phyloP scores from a whole-genome alignment of 2,888 invertebrate species.

The Matsumyia berberina region DNA sequence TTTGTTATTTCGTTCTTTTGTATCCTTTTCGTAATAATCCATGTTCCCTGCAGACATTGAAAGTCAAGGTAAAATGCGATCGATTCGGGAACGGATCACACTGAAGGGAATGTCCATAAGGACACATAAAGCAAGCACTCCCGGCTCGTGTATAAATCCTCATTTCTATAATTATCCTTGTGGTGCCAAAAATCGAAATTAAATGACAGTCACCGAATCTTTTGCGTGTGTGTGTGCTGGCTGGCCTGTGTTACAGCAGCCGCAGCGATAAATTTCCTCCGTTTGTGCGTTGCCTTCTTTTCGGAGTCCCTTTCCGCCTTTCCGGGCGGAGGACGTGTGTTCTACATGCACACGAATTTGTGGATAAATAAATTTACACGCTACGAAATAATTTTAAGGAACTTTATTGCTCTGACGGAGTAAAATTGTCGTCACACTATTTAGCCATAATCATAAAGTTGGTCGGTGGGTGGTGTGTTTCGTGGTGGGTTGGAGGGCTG shows the following conservation, averaged over 20 bases:
- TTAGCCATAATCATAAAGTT: constrained; percentile 64
- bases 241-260: neutral
- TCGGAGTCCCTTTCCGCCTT: neutral
- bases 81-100: neutral
- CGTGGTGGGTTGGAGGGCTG: constrained; percentile 11
- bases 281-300: constrained; percentile 46
- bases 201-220: constrained; percentile 41
- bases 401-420: constrained; percentile 50
- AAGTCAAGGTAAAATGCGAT: constrained; percentile 44
- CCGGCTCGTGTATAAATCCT: constrained; percentile 52
- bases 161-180: constrained; percentile 59
- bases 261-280: constrained; percentile 46
- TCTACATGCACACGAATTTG: constrained; percentile 53
- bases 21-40: constrained; percentile 1
- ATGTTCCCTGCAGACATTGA: constrained; percentile 25
- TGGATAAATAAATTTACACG: constrained; percentile 59
- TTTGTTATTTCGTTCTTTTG: neutral
- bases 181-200: constrained; percentile 61
- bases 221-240: neutral
- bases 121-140: neutral
- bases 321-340: neutral
- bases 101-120: neutral
- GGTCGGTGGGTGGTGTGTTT: constrained; percentile 37
- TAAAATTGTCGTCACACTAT: constrained; percentile 57
- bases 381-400: constrained; percentile 60